Evolutionary conservation across 2,888 invertebrate genomes (phyloP).

Genomic region (Lasioglossum marginatum): DNA sequence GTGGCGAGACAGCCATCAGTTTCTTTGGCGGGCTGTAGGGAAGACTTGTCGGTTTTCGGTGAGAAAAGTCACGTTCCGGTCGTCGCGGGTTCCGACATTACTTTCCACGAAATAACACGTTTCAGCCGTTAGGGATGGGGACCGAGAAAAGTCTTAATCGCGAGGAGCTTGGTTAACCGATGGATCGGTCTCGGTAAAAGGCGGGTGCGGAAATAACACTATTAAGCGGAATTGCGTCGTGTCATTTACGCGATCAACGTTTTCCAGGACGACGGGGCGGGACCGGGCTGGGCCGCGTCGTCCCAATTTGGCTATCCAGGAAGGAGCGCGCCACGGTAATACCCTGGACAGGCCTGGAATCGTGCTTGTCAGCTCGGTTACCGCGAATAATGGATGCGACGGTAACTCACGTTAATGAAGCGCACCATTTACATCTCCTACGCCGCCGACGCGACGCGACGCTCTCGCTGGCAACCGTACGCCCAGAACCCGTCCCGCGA

Average conservation of each 20-base stretch:
- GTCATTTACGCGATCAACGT: constrained; percentile 42
- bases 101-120: background rate
- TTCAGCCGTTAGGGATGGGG: background rate
- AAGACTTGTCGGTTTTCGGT: constrained; percentile 15
- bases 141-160: constrained; percentile 38
- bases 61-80: constrained; percentile 28
- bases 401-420: constrained; percentile 80
- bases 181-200: background rate
- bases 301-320: constrained; percentile 60
- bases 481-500: background rate
- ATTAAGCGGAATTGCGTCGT: constrained; percentile 25
- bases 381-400: constrained; percentile 79
- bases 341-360: constrained; percentile 70
- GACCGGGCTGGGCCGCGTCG: constrained; percentile 26
- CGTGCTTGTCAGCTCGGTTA: constrained; percentile 75
- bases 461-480: constrained; percentile 13
- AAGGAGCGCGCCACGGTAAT: constrained; percentile 57
- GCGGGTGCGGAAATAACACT: background rate
- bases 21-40: background rate
- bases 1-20: background rate
- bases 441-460: constrained; percentile 30
- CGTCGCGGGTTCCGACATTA: background rate
- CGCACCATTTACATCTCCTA: constrained; percentile 79
- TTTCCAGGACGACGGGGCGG: constrained; percentile 27
- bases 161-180: background rate